phyloP scores from a whole-genome alignment of 2,797 vertebrate genomes.

The Petrocephalus sullivani region DNA sequence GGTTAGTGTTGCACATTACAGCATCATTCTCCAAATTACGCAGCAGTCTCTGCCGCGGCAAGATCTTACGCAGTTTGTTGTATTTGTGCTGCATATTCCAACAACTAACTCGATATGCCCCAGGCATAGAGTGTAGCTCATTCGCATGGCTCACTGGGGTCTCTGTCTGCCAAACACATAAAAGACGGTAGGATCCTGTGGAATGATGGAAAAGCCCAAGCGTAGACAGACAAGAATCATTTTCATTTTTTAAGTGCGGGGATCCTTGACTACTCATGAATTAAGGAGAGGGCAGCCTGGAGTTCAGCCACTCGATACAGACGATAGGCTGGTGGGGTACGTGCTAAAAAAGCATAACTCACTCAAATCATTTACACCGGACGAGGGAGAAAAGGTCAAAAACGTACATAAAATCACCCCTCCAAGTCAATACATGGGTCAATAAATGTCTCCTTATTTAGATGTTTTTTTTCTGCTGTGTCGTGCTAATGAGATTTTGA shows the following conservation, averaged over 20 bases:
- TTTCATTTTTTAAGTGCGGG: not conserved
- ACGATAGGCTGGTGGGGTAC: not conserved
- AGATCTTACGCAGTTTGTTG: not conserved
- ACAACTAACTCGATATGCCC: not conserved
- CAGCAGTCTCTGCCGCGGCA: not conserved
- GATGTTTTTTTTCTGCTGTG: not conserved
- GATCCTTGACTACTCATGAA: not conserved
- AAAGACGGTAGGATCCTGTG: not conserved
- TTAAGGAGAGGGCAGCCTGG: not conserved
- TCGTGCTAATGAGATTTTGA: not conserved
- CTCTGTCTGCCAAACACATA: not conserved
- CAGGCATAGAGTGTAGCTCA: not conserved
- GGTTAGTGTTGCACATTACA: not conserved
- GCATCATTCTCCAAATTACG: not conserved
- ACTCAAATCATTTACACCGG: not conserved
- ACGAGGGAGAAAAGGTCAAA: not conserved
- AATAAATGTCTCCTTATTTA: not conserved
- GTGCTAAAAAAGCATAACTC: not conserved
- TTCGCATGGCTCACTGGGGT: not conserved
- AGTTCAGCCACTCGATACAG: not conserved
- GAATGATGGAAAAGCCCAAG: not conserved
- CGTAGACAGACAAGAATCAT: not conserved
- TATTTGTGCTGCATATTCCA: not conserved
- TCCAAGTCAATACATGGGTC: not conserved
- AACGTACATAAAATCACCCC: not conserved